These are phyloP conservation scores for Poecilus cupreus DNA, from an alignment of 2,888 invertebrate genomes.

Conservation along the genomic window DNA sequence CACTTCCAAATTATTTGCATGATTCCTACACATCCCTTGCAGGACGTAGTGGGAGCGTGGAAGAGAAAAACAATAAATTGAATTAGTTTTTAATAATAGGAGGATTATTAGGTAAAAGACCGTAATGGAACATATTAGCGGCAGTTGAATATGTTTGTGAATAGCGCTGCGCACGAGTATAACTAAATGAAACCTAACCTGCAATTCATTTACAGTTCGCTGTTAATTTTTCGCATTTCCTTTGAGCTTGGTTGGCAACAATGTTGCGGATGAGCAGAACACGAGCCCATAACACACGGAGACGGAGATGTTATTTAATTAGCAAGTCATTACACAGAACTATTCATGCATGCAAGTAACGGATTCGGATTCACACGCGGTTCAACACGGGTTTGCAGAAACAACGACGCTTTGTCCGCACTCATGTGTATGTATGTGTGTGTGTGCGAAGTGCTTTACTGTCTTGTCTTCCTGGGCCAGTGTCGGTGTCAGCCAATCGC, in stretches of 20 bases:
- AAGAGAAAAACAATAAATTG: too few relatives aligned
- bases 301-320: constrained; percentile 42
- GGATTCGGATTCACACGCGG: constrained; percentile 42
- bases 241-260: neutral
- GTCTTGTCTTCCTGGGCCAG: constrained; percentile 7
- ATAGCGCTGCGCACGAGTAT: neutral
- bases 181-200: neutral
- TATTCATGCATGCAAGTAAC: constrained; percentile 44
- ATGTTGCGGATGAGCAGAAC: neutral
- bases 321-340: constrained; percentile 49
- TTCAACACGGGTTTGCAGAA: constrained; percentile 12
- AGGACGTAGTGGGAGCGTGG: too few relatives aligned
- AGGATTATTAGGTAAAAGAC: too few relatives aligned
- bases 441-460: constrained; percentile 10
- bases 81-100: too few relatives aligned
- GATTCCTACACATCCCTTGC: too few relatives aligned
- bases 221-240: constrained; percentile 28
- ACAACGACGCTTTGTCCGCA: constrained; percentile 21
- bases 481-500: constrained; percentile 3
- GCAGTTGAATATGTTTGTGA: too few relatives aligned
- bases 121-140: too few relatives aligned
- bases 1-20: too few relatives aligned
- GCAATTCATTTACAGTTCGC: constrained; percentile 33
- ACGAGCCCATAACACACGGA: constrained; percentile 34
- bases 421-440: neutral